Evolutionary conservation across 2,888 invertebrate species (phyloP).

Genomic region (Ceraclea dissimilis): DNA sequence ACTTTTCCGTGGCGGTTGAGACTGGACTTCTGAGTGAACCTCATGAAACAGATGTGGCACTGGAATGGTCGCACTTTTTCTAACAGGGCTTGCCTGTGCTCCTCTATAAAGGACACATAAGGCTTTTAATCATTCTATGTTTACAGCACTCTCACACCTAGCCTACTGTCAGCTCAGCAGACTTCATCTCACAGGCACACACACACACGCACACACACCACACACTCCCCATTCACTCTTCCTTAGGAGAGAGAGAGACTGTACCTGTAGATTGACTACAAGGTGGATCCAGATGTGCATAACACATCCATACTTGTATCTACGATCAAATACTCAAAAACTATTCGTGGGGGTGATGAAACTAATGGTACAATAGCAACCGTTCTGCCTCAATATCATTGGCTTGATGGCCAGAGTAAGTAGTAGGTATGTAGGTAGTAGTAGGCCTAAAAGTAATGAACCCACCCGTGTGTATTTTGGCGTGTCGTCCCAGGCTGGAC

Average conservation of each 20-base stretch:
- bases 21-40: slow-evolving; percentile 69
- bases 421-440: slow-evolving; percentile 30
- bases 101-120: slow-evolving; percentile 35
- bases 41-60: slow-evolving; percentile 64
- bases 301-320: no score
- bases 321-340: slow-evolving; percentile 24
- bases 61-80: slow-evolving; percentile 60
- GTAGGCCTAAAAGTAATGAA: slow-evolving; percentile 28
- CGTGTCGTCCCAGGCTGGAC: slow-evolving; percentile 66
- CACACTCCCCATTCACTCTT: not conserved
- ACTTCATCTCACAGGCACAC: not conserved
- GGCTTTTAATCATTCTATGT: slow-evolving; percentile 4
- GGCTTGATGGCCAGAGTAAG: slow-evolving; percentile 37
- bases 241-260: not conserved
- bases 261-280: not conserved
- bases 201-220: not conserved
- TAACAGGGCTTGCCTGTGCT: slow-evolving; percentile 54
- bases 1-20: slow-evolving; percentile 66
- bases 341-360: slow-evolving; percentile 19
- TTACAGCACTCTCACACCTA: slow-evolving; percentile 1
- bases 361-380: slow-evolving; percentile 30
- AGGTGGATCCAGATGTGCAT: not conserved
- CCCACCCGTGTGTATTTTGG: slow-evolving; percentile 62
- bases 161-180: not conserved
- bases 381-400: slow-evolving; percentile 41